Base-by-base conservation (phyloP, 2,888 invertebrate genomes). In the Elysia crispata region DNA sequence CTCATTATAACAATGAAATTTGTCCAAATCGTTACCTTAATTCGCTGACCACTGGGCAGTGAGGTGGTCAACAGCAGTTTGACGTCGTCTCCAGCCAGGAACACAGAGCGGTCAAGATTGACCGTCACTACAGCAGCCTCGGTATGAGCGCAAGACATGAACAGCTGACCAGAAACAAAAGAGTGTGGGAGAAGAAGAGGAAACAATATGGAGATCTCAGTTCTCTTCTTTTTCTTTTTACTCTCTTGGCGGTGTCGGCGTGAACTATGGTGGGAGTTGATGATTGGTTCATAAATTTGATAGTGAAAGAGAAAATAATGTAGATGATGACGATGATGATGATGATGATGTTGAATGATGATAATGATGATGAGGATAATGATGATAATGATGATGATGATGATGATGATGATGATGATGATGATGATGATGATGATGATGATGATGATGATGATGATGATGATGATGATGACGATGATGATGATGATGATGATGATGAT, bases 1-100 rank as follows among this genome's bases (percentile, higher is more conserved):
- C n/a, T n/a, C n/a, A n/a, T n/a, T n/a, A n/a, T n/a, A n/a, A n/a
- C n/a, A n/a, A n/a, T n/a, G n/a, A n/a, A n/a, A n/a, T n/a, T n/a
- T n/a, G n/a, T n/a, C n/a, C n/a, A n/a, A n/a, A 41, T 11, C 20
- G 25, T 28, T 20, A 79, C 54, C 82, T 86, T 86, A 28, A 89
- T 85, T 79, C 84, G 84, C 49, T 85, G 82, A n/a, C 86, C 81
- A 25, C 83, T 82, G 1, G 83, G 82, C 15, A 82, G 78, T 11
- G 83, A 67, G 1, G 85, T 83, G 25, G 86, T 83, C 0, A 90
- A 82, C 64, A 85, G 83, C 3, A 90, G 79, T 60, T 83, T 82
- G 64, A 90, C 87, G 73, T 86, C 86, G 69, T 90, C 90, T 0
- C 91, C 90, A 13, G 89, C 87, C 25, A 88, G 82, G 75, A 89